Base-by-base conservation (phyloP, 2,113 vertebrate genomes). In the Anoura caudifer region DNA sequence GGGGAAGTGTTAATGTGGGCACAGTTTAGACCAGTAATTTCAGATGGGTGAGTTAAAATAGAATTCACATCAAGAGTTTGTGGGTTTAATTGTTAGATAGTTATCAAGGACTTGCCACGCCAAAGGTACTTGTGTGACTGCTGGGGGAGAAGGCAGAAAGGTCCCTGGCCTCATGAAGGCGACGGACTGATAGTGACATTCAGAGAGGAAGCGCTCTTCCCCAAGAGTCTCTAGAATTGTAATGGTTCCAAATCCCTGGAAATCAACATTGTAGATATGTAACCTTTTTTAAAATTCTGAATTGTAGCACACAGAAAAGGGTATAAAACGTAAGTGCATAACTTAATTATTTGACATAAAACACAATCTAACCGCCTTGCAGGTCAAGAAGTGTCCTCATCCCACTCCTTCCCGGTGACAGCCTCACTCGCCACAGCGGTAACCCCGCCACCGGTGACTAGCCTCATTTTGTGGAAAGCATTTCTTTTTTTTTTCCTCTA, bases 281-380 rank as follows among this genome's bases (percentile, higher is more conserved):
- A 91, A 85, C 24, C 12, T 86, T 79, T 73, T 88, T 84, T 12
- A 63, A 31, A 54, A 70, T 81, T 81, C 50, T 92, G 65, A 91
- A 45, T 90, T 67, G 28, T 52, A 92, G 54, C 54, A 20, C 69
- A 59, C 36, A 59, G 52, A 82, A 41, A 79, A 92, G 59, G 11
- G 15, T 72, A 67, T 92, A 52, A 81, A 85, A 52, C n/a, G 41
- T 70, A 87, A 73, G n/a, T 81, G 72, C 65, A 12, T 84, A 94
- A 92, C 19, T 75, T 89, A 67, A 61, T 75, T 89, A 50, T 75
- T 90, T 87, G 76, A 67, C 95, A 65, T 76, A 47, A 85, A 70
- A 76, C 17, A 7, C 28, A 72, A 31, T n/a, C 54, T 82, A 83
- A 75, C 36, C 10, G n/a, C 67, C 65, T 59, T 24, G 3, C 4